Percentiles rank a stretch among this genome's conserved stretches.
phyloP scores from a whole-genome alignment of 2,888 invertebrate species.

The Ischnura elegans region DNA sequence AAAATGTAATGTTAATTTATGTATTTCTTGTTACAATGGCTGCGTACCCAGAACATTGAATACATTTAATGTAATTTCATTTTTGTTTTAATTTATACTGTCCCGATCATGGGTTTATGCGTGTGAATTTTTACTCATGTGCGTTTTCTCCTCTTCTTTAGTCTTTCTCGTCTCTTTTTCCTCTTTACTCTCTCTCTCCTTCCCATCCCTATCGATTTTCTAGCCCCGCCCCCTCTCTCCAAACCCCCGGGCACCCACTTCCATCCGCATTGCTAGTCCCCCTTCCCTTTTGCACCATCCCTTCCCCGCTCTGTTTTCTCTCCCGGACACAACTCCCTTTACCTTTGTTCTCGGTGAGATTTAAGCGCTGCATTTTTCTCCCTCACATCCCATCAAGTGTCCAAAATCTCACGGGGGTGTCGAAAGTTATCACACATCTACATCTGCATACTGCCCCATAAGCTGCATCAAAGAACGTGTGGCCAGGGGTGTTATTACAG shows the following conservation, averaged over 20 bases:
- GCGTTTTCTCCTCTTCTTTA: not conserved
- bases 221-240: not conserved
- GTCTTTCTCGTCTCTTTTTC: not conserved
- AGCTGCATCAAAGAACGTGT: no score
- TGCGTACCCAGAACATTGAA: no score
- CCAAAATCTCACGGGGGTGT: no score
- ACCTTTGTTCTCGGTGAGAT: not conserved
- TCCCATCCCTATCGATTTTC: not conserved
- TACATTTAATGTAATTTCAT: no score
- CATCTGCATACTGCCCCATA: no score
- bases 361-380: not conserved
- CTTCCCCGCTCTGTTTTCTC: not conserved
- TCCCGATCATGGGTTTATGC: not conserved
- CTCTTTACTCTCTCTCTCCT: not conserved
- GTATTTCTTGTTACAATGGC: no score
- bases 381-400: not conserved
- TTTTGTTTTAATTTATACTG: no score
- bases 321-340: not conserved
- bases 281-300: not conserved
- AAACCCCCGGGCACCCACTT: not conserved
- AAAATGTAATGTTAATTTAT: no score
- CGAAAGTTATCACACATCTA: no score
- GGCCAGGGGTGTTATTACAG: no score
- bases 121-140: not conserved
- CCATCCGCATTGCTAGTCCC: not conserved